Percentiles rank a stretch among this genome's conserved stretches.
Evolutionary conservation across 2,888 invertebrate species (phyloP).

Genomic region (Laspeyria flexula): DNA sequence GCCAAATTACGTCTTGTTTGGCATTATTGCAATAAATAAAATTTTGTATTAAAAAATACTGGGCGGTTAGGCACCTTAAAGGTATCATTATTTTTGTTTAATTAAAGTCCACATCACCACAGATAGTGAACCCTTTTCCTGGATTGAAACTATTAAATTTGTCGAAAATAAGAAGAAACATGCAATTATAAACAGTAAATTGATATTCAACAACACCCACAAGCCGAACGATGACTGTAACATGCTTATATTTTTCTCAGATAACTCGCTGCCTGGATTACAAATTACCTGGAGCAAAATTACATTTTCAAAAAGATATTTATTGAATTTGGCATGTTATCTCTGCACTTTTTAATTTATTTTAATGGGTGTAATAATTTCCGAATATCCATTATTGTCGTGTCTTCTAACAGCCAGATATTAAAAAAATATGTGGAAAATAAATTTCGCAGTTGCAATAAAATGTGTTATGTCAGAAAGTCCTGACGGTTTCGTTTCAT

Average conservation of each 20-base stretch:
- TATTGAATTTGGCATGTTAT: slow-evolving; percentile 23
- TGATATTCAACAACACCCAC: too few relatives aligned
- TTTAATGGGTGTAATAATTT: slow-evolving; percentile 19
- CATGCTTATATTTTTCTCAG: slow-evolving; percentile 1
- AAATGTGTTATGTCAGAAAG: slow-evolving; percentile 20
- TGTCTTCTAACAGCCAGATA: slow-evolving; percentile 8
- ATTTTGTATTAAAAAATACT: too few relatives aligned
- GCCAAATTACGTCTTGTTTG: too few relatives aligned
- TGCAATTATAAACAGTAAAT: too few relatives aligned
- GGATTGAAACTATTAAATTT: too few relatives aligned
- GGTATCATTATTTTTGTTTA: too few relatives aligned
- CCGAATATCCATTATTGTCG: slow-evolving; percentile 6
- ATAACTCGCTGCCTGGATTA: slow-evolving; percentile 1
- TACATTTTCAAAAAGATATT: slow-evolving; percentile 25
- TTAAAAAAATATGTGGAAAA: not conserved
- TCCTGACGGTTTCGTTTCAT: slow-evolving; percentile 40
- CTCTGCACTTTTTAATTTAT: slow-evolving; percentile 11
- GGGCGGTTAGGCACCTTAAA: too few relatives aligned
- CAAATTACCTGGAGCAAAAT: slow-evolving; percentile 14
- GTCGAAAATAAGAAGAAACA: too few relatives aligned
- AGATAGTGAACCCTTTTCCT: too few relatives aligned
- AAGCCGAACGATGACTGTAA: too few relatives aligned
- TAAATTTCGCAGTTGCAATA: slow-evolving; percentile 9
- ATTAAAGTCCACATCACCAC: too few relatives aligned
- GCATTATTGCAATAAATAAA: too few relatives aligned